A percentile compares a stretch with the other conserved stretches of the same genome.
phyloP scores from a whole-genome alignment of 2,113 vertebrate species.

The Cygnus buccinator region DNA sequence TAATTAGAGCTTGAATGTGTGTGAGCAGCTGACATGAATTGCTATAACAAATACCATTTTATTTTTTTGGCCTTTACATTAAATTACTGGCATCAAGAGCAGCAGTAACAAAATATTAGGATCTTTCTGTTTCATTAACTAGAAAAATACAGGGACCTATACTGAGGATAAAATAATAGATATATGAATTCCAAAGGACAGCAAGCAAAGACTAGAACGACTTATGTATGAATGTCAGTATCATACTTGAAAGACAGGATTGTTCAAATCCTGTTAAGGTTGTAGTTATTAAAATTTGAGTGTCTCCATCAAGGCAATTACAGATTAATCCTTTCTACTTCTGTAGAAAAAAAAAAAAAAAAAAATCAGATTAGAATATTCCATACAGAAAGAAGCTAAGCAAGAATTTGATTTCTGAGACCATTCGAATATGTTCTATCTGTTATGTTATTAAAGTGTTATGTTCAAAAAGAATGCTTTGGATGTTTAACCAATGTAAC shows the following conservation, averaged over 20 bases:
- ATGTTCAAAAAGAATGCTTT: background rate
- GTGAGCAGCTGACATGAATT: background rate
- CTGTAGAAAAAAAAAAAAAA: slow-evolving; percentile 33
- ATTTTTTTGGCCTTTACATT: slow-evolving; percentile 48
- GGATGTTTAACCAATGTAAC: background rate
- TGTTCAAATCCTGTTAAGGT: slow-evolving; percentile 12
- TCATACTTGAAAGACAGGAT: background rate
- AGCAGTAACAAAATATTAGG: background rate
- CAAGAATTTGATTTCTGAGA: background rate
- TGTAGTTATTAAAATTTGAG: background rate
- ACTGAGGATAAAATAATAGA: background rate
- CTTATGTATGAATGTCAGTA: background rate
- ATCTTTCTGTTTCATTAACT: slow-evolving; percentile 37
- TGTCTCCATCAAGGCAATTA: background rate
- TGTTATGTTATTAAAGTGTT: background rate
- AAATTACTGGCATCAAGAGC: background rate
- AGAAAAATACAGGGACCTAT: slow-evolving; percentile 13
- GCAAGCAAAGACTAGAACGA: background rate
- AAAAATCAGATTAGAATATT: background rate
- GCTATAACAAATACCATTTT: slow-evolving; percentile 9
- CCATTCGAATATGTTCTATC: background rate
- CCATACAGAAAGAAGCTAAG: background rate
- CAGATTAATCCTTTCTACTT: slow-evolving; percentile 24
- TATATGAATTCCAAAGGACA: background rate
- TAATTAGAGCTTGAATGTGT: slow-evolving; percentile 1